Percentiles rank a stretch among this genome's conserved stretches.
Evolutionary conservation across 2,797 vertebrate species (phyloP).

Genomic region (Tolypeutes matacus): DNA sequence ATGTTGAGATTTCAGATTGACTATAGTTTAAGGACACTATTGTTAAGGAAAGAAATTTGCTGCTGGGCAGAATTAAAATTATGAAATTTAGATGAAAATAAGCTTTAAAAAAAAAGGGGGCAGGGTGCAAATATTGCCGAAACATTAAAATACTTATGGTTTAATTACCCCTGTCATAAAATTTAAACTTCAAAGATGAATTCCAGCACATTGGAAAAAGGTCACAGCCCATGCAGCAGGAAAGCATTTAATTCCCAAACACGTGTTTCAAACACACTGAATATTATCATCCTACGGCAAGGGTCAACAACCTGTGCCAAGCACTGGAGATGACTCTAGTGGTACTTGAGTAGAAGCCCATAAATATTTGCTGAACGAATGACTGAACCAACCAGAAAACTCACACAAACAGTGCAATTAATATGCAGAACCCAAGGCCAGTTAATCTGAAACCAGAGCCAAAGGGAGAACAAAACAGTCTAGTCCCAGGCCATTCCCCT

Average conservation of each 20-base stretch:
- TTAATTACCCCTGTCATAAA: slow-evolving; percentile 65
- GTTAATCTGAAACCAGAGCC: slow-evolving; percentile 49
- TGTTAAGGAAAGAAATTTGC: slow-evolving; percentile 55
- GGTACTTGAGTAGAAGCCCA: slow-evolving; percentile 26
- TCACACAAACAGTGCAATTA: not conserved
- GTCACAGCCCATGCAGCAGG: slow-evolving; percentile 7
- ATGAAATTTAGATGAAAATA: slow-evolving; percentile 64
- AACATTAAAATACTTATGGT: slow-evolving; percentile 65
- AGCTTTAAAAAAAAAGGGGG: not conserved
- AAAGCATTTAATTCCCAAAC: slow-evolving; percentile 60
- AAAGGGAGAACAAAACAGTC: not conserved
- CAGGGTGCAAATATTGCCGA: slow-evolving; percentile 49
- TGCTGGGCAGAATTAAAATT: slow-evolving; percentile 57
- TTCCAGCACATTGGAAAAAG: slow-evolving; percentile 49
- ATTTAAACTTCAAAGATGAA: slow-evolving; percentile 70
- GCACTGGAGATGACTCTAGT: not conserved
- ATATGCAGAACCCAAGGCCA: not conserved
- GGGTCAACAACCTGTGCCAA: slow-evolving; percentile 7
- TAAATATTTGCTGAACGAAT: slow-evolving; percentile 45
- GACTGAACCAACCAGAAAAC: slow-evolving; percentile 26
- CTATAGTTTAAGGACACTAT: slow-evolving; percentile 5
- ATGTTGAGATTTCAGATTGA: slow-evolving; percentile 13
- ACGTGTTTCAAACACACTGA: slow-evolving; percentile 48
- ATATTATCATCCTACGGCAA: slow-evolving; percentile 16
- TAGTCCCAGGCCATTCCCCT: not conserved